Evolutionary conservation across 92 coral and sea anemone species (phyloP).

Genomic region (Phenganax subtilis): DNA sequence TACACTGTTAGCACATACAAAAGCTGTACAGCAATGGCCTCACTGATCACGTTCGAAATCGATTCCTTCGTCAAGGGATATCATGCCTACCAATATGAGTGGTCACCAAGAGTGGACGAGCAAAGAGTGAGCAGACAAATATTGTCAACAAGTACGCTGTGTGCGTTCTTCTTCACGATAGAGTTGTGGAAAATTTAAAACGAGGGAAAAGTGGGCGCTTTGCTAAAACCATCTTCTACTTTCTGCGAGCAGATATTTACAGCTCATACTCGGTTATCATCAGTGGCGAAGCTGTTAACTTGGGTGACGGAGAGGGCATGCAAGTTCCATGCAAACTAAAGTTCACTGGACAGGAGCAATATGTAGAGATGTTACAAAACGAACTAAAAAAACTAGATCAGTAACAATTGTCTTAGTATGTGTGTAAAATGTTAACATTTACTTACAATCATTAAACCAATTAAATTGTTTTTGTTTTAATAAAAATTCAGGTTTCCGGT

Average conservation of each 20-base stretch:
- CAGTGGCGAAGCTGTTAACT: constrained; percentile 28
- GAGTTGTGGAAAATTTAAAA: constrained; percentile 9
- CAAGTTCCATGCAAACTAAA: constrained; percentile 36
- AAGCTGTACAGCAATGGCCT: not conserved
- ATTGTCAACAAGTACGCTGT: constrained; percentile 46
- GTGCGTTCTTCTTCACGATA: constrained; percentile 44
- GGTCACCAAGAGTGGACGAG: constrained; percentile 28
- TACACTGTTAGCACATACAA: not conserved
- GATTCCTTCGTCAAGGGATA: constrained; percentile 1
- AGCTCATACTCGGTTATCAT: not conserved
- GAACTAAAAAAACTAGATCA: not conserved
- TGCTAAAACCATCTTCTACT: not conserved
- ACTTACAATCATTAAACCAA: too few relatives aligned
- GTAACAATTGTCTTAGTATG: too few relatives aligned
- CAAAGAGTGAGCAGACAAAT: not conserved
- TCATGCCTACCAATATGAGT: constrained; percentile 36
- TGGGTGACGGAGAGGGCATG: constrained; percentile 41
- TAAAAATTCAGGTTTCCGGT: too few relatives aligned
- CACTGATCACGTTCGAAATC: constrained; percentile 19
- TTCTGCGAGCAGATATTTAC: not conserved
- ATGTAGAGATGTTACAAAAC: constrained; percentile 4
- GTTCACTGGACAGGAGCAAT: constrained; percentile 8
- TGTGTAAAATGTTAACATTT: too few relatives aligned
- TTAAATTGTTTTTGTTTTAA: too few relatives aligned
- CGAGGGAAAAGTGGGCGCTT: not conserved